These are phyloP conservation scores for Centropus bengalensis DNA, from an alignment of 2,113 vertebrate genomes.

Conservation along the genomic window DNA sequence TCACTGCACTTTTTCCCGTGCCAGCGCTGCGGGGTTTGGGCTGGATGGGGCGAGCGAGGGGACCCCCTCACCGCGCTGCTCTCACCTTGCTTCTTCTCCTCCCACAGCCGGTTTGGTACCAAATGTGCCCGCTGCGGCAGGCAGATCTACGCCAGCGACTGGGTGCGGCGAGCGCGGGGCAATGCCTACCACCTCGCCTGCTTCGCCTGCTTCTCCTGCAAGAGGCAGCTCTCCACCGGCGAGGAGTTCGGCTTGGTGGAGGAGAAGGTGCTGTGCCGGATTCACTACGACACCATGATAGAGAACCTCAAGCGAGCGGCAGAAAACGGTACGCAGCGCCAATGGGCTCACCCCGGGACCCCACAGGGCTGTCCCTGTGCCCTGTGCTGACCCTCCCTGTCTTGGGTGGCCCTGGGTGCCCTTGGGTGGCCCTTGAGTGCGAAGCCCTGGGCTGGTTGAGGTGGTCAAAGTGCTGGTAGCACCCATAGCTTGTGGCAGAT, in stretches of 20 bases:
- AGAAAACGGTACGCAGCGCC: conserved; percentile 85
- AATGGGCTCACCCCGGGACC: no score
- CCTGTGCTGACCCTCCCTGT: accelerated
- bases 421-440: background rate
- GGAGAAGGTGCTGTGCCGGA: conserved; percentile 96
- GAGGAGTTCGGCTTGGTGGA: conserved; percentile 97
- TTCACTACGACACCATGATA: conserved; percentile 98
- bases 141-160: conserved; percentile 98
- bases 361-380: accelerated
- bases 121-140: conserved; percentile 95
- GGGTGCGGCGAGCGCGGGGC: conserved; percentile 93
- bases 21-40: accelerated
- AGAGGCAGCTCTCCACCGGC: conserved; percentile 94
- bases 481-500: accelerated
- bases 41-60: accelerated
- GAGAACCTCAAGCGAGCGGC: conserved; percentile 96
- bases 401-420: accelerated
- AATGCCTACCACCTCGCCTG: conserved; percentile 97
- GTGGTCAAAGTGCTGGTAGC: accelerated
- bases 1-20: accelerated
- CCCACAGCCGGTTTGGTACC: conserved; percentile 95
- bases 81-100: background rate
- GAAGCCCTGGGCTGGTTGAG: background rate
- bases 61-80: accelerated
- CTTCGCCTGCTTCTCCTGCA: conserved; percentile 97